These are phyloP conservation scores for Brenthis ino DNA, from an alignment of 2,888 invertebrate genomes.

Conservation along the genomic window DNA sequence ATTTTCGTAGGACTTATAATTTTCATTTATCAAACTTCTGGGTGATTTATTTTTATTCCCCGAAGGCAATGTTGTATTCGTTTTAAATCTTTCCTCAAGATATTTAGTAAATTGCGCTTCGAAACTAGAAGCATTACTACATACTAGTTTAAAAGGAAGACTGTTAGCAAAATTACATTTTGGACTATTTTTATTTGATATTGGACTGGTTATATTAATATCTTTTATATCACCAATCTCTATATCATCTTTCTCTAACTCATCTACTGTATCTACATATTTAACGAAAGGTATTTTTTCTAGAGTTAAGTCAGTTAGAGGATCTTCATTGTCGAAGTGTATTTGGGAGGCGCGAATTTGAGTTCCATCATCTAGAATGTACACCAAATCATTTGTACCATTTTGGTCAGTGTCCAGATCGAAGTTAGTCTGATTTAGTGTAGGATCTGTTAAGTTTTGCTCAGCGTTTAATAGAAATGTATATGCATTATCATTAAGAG, in stretches of 20 bases:
- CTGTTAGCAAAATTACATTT: conserved; percentile 64
- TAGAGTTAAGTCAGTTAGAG: conserved; percentile 61
- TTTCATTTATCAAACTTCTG: conserved; percentile 56
- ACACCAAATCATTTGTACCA: conserved; percentile 57
- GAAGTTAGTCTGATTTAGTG: conserved; percentile 45
- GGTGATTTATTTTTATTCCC: conserved; percentile 61
- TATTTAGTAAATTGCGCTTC: conserved; percentile 72
- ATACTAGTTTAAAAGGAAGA: conserved; percentile 69
- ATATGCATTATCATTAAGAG: conserved; percentile 68
- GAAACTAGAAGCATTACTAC: conserved; percentile 64
- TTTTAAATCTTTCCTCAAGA: conserved; percentile 60
- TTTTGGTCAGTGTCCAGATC: conserved; percentile 47
- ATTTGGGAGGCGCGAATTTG: conserved; percentile 76
- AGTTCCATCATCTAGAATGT: conserved; percentile 73
- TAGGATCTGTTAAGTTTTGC: conserved; percentile 47
- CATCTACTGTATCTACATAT: conserved; percentile 53
- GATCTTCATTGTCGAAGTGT: conserved; percentile 76
- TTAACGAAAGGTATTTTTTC: conserved; percentile 72
- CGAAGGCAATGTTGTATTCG: conserved; percentile 58
- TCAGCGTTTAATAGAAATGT: conserved; percentile 67
- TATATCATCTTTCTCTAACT: conserved; percentile 45
- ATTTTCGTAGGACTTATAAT: conserved; percentile 52
- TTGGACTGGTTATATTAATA: conserved; percentile 67
- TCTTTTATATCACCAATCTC: conserved; percentile 52
- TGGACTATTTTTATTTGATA: conserved; percentile 56